Evolutionary conservation across 1,140 invertebrate species (phyloP).

Genomic region (Leptinotarsa texana): DNA sequence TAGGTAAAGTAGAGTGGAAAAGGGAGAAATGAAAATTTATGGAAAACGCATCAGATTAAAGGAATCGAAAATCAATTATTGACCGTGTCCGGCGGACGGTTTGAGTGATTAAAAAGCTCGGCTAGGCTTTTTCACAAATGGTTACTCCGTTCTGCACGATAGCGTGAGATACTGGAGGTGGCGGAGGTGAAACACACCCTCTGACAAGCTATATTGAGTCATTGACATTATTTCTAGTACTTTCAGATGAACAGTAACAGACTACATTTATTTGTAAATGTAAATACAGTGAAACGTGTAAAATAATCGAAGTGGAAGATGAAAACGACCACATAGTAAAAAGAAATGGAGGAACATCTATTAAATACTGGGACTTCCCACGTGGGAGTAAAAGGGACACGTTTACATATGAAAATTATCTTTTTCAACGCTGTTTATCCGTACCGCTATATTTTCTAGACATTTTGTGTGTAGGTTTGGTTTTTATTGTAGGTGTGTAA

Average conservation of each 20-base stretch:
- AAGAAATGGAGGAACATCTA: too few relatives aligned
- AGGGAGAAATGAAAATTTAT: constrained; percentile 31
- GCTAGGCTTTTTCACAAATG: constrained; percentile 37
- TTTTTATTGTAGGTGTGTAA: too few relatives aligned
- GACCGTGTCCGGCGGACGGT: constrained; percentile 29
- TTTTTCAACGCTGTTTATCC: too few relatives aligned
- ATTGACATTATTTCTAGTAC: neutral
- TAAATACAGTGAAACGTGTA: too few relatives aligned
- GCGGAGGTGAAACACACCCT: neutral
- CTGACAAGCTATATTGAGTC: neutral
- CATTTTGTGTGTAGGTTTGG: too few relatives aligned
- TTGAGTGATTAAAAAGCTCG: constrained; percentile 40
- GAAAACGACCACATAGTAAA: too few relatives aligned
- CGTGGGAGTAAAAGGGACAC: too few relatives aligned
- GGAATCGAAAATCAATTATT: constrained; percentile 39
- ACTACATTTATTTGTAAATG: too few relatives aligned
- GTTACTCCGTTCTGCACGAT: constrained; percentile 34
- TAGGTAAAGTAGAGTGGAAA: constrained; percentile 22
- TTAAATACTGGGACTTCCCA: too few relatives aligned
- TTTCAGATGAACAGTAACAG: neutral
- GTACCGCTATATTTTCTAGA: too few relatives aligned
- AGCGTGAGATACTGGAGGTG: constrained; percentile 31
- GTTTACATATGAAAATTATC: too few relatives aligned
- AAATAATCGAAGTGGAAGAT: too few relatives aligned
- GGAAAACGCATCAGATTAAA: constrained; percentile 32